Conservation (phyloP, 2,113 vertebrate genomes). For the Notechis scutatus region DNA sequence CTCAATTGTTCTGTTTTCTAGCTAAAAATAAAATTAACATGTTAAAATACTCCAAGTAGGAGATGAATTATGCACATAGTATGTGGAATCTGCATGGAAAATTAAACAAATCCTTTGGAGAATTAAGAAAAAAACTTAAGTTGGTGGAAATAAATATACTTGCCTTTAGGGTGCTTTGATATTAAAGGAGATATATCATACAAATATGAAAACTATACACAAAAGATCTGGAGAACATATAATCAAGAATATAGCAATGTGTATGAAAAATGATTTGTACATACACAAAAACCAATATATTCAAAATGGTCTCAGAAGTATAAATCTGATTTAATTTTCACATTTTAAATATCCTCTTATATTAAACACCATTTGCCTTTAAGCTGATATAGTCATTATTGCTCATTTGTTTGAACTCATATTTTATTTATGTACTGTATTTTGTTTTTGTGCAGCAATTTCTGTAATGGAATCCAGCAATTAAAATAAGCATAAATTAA, state of each 20-base stretch:
- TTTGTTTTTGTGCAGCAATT: constrained; percentile 32
- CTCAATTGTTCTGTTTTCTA: neutral
- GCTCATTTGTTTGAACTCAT: constrained; percentile 56
- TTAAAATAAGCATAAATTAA: constrained; percentile 60
- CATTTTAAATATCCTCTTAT: constrained; percentile 49
- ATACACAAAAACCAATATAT: constrained; percentile 53
- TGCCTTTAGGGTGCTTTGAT: neutral
- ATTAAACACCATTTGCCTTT: constrained; percentile 56
- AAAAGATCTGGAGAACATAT: constrained; percentile 23
- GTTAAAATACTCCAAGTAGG: neutral
- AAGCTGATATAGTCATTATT: constrained; percentile 52
- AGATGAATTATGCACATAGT: neutral
- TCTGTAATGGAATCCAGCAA: constrained; percentile 45
- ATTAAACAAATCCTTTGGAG: neutral
- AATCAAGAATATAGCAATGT: constrained; percentile 38
- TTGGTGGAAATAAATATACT: neutral
- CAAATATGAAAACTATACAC: constrained; percentile 1
- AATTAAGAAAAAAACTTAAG: neutral
- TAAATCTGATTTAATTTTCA: constrained; percentile 58
- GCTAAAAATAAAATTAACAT: neutral
- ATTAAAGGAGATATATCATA: neutral
- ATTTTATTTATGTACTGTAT: constrained; percentile 46
- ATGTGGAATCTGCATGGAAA: neutral
- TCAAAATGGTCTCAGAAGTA: constrained; percentile 56
- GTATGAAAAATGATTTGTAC: constrained; percentile 56